Percentiles rank a stretch among this genome's conserved stretches.
Evolutionary conservation across 37 sponge, comb jelly and placozoan species (phyloP).

Genomic region (Haliclona indistincta): DNA sequence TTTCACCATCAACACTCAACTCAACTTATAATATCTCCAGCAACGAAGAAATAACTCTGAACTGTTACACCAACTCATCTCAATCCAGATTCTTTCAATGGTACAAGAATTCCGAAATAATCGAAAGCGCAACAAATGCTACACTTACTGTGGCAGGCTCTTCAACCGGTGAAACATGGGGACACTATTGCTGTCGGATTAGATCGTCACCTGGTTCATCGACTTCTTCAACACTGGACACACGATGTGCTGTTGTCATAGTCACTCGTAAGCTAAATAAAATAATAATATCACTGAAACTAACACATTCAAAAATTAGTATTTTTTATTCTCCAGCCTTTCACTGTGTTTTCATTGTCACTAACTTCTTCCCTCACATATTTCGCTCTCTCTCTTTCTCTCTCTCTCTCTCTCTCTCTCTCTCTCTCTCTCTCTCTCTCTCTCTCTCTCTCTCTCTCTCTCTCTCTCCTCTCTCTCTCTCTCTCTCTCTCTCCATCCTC

Average conservation of each 20-base stretch:
- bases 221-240: neutral
- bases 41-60: too few relatives aligned
- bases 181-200: neutral
- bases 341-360: too few relatives aligned
- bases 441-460: neutral
- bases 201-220: too few relatives aligned
- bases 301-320: too few relatives aligned
- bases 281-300: too few relatives aligned
- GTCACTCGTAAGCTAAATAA: neutral
- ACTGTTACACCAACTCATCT: too few relatives aligned
- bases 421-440: conserved; percentile 8
- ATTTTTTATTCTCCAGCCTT: neutral
- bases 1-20: too few relatives aligned
- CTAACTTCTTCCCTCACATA: too few relatives aligned
- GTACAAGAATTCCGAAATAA: neutral
- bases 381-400: neutral
- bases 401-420: neutral
- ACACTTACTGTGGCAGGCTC: neutral
- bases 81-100: too few relatives aligned
- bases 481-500: too few relatives aligned
- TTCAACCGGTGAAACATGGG: neutral
- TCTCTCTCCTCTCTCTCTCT: neutral
- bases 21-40: too few relatives aligned
- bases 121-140: neutral
- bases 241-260: neutral